Percentiles rank a stretch among this genome's conserved stretches.
These are phyloP conservation scores for Heliconius eleuchia DNA, from an alignment of 1,140 invertebrate genomes.

Conservation along the genomic window DNA sequence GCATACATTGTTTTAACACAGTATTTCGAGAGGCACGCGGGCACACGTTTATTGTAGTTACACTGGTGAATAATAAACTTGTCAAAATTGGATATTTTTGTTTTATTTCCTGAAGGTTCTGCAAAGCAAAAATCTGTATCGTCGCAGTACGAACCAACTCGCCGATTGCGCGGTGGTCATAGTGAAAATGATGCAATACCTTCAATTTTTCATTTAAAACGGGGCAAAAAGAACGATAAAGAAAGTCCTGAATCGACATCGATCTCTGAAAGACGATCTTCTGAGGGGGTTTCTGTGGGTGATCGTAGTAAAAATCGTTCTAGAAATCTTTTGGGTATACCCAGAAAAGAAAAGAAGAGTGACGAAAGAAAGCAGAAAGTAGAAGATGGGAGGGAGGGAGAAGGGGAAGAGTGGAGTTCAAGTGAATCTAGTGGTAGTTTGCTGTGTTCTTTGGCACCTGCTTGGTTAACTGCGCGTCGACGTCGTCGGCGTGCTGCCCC, in stretches of 20 bases:
- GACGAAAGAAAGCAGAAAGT: constrained; percentile 26
- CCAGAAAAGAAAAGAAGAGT: constrained; percentile 25
- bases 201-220: constrained; percentile 38
- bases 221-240: constrained; percentile 33
- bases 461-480: constrained; percentile 56
- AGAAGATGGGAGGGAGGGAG: constrained; percentile 26
- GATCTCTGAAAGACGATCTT: constrained; percentile 33
- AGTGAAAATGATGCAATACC: constrained; percentile 33
- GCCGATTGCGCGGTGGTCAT: constrained; percentile 33
- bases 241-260: constrained; percentile 14
- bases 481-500: constrained; percentile 45
- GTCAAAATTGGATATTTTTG: constrained; percentile 49
- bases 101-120: constrained; percentile 68
- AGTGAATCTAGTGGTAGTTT: constrained; percentile 62
- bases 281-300: constrained; percentile 26
- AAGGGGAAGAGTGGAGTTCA: constrained; percentile 58
- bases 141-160: constrained; percentile 42
- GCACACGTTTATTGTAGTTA: constrained; percentile 50
- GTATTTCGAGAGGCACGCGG: constrained; percentile 41
- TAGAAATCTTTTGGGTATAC: constrained; percentile 26
- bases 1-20: constrained; percentile 33
- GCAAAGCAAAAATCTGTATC: constrained; percentile 42
- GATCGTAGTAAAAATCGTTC: constrained; percentile 28
- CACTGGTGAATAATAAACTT: constrained; percentile 48
- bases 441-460: constrained; percentile 68